Evolutionary conservation across 2,113 vertebrate genomes (phyloP), one percentile per base, ranked within the genome.

Genomic region (Ptychochromis oligacanthus): DNA sequence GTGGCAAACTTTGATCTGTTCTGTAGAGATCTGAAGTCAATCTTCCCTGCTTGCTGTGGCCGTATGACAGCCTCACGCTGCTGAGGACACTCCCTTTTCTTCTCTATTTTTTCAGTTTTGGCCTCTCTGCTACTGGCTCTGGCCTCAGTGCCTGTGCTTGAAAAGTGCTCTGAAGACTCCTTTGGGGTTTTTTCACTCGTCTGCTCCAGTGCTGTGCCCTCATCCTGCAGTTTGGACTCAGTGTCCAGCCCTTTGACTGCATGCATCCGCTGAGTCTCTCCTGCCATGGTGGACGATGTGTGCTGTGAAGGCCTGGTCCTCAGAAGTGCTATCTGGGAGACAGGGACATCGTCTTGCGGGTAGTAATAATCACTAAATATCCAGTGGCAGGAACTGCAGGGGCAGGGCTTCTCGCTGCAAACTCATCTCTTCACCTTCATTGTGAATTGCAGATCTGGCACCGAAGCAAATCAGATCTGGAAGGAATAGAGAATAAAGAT

Each of bases 31-130:
- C 96, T 97, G 91, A 97, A 97, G 92, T 97, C 96, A 61, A 96
- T 97, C 82, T 96, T 97, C 7, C 96, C 96, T 1, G 96, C 94
- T 89, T 97, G 97, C 93, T 96, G 96, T 1, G 95, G 97, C 88
- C 96, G 95, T 91, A 97, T 96, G 82, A 97, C 95, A 75, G 97
- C 97, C 92, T 98, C 97, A 57, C 97, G 94, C 89, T 98, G 97
- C 91, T 95, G 95, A 9, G 95, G 93, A 82, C 92, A 92, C 79
- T 97, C 97, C 91, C 93, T 94, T 67, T 96, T 95, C 90, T 96
- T 97, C 82, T 94, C 86, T 91, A 91, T 13, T 92, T 93, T 94
- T 84, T 94, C 24, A 56, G 91, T 91, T 59, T 93, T 94, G 79
- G 94, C 70, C 40, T 89, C 86, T 80, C 82, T 94, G 86, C 87